phyloP scores from a whole-genome alignment of 1,140 invertebrate species.

The Pteromalus puparum region DNA sequence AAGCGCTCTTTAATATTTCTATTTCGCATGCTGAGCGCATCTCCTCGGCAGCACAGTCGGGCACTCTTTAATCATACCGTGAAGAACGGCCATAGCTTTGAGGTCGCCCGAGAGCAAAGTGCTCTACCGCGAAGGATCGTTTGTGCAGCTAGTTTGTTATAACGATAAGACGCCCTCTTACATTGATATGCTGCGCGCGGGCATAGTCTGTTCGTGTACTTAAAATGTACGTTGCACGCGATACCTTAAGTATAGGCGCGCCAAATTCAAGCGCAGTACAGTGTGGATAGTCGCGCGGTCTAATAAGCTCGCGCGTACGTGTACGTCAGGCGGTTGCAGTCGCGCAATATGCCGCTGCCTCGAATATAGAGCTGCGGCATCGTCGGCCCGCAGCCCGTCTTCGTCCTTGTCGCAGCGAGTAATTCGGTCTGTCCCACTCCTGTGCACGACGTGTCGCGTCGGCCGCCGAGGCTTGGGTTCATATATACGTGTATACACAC shows the following conservation, averaged over 20 bases:
- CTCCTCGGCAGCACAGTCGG: neutral
- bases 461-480: neutral
- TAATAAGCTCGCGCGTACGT: neutral
- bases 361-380: neutral
- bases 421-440: slow-evolving; percentile 34
- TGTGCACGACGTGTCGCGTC: neutral
- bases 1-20: slow-evolving; percentile 15
- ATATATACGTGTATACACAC: neutral
- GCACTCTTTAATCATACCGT: slow-evolving; percentile 20
- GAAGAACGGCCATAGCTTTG: slow-evolving; percentile 15
- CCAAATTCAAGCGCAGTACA: neutral
- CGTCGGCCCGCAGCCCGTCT: neutral
- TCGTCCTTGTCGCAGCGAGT: slow-evolving; percentile 6
- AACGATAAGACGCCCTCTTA: neutral
- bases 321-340: neutral
- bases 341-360: neutral
- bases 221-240: too few relatives aligned
- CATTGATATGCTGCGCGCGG: neutral
- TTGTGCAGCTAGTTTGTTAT: neutral
- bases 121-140: neutral
- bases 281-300: neutral
- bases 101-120: slow-evolving; percentile 2
- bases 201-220: neutral
- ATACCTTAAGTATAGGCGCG: too few relatives aligned
- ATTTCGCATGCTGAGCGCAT: neutral